Evolutionary conservation across 2,888 invertebrate genomes (phyloP).

Genomic region (Cynaeus angustus): DNA sequence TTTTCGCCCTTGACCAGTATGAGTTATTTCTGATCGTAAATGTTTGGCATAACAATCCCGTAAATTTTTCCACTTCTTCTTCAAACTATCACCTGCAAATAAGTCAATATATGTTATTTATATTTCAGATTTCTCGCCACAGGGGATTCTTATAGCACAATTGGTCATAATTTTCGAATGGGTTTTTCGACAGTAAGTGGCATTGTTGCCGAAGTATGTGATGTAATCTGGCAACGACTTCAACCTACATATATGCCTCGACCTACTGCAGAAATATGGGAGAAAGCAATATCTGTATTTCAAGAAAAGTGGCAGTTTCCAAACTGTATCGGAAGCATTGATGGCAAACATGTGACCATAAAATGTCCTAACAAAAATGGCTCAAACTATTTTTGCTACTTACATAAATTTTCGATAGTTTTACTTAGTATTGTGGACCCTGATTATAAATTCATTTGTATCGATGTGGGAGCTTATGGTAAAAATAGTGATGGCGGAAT

Average conservation of each 20-base stretch:
- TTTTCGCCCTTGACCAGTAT: no score
- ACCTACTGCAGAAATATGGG: conserved; percentile 47
- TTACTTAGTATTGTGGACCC: conserved; percentile 44
- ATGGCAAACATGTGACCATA: conserved; percentile 45
- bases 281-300: conserved; percentile 45
- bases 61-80: no score
- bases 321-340: conserved; percentile 48
- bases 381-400: conserved; percentile 43
- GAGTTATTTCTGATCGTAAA: no score
- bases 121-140: conserved; percentile 55
- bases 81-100: no score
- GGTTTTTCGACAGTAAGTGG: conserved; percentile 53
- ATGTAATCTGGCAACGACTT: conserved; percentile 49
- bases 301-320: conserved; percentile 54
- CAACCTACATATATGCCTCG: no score
- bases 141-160: conserved; percentile 51
- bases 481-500: conserved; percentile 54
- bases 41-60: no score
- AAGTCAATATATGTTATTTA: no score
- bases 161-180: conserved; percentile 53
- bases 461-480: conserved; percentile 53
- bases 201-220: conserved; percentile 51
- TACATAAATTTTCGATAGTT: conserved; percentile 48
- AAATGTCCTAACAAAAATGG: background rate
- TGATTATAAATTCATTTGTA: conserved; percentile 51